phyloP scores from a whole-genome alignment of 2,113 vertebrate species.

The Atractosteus spatula region DNA sequence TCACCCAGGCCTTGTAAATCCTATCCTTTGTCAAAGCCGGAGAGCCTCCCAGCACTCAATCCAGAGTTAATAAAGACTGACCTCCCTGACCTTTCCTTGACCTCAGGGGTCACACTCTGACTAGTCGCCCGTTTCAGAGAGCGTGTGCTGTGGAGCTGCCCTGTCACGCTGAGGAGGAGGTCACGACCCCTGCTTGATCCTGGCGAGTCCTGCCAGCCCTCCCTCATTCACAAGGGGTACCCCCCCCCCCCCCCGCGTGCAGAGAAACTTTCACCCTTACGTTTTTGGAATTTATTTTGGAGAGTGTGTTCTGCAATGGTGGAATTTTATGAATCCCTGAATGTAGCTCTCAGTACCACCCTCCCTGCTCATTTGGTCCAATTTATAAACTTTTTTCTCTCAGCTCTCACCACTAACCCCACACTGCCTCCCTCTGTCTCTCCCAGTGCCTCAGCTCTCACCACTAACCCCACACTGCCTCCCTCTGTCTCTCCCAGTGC shows the following conservation, averaged over 20 bases:
- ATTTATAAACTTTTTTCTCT: slow-evolving; percentile 42
- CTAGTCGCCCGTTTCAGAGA: slow-evolving; percentile 42
- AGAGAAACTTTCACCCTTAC: slow-evolving; percentile 36
- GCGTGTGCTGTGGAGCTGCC: slow-evolving; percentile 38
- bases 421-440: too few species aligned
- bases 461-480: too few species aligned
- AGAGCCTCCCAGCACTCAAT: slow-evolving; percentile 50
- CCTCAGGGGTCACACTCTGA: slow-evolving; percentile 34
- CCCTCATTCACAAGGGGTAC: slow-evolving; percentile 50
- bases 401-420: too few species aligned
- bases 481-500: too few species aligned
- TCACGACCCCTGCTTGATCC: slow-evolving; percentile 42
- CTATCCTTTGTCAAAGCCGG: slow-evolving; percentile 45
- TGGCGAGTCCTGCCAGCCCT: slow-evolving; percentile 47
- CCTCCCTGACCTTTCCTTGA: slow-evolving; percentile 50
- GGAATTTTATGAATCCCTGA: too few species aligned
- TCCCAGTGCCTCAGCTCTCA: too few species aligned
- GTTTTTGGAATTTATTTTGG: slow-evolving; percentile 42
- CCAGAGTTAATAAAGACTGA: slow-evolving; percentile 54
- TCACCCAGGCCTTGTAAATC: slow-evolving; percentile 32
- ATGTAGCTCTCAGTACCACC: too few species aligned
- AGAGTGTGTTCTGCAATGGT: slow-evolving; percentile 36
- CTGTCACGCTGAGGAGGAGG: slow-evolving; percentile 33
- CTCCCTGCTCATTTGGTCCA: slow-evolving; percentile 10
- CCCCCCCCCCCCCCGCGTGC: slow-evolving; percentile 47